Percentiles rank a stretch among this genome's conserved stretches.
phyloP scores from a whole-genome alignment of 2,797 vertebrate species.

The Sebastes oblongus region DNA sequence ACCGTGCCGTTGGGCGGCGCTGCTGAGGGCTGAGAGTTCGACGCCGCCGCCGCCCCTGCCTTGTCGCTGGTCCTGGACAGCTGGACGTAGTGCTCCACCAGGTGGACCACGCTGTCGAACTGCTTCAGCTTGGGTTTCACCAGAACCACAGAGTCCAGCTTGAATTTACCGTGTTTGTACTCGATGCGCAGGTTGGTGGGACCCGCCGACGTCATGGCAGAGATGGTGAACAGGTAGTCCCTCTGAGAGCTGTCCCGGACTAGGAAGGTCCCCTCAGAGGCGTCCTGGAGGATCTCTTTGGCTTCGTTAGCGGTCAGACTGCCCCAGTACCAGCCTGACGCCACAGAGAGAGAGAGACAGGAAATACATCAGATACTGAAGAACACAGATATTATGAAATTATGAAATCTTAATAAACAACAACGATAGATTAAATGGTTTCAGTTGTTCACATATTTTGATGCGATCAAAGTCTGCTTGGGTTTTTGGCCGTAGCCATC shows the following conservation, averaged over 20 bases:
- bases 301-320: slow-evolving; percentile 92
- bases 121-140: slow-evolving; percentile 92
- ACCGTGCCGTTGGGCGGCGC: slow-evolving; percentile 87
- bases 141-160: slow-evolving; percentile 94
- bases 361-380: background rate
- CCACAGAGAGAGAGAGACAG: background rate
- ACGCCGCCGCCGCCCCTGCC: slow-evolving; percentile 2
- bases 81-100: slow-evolving; percentile 94
- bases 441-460: no score
- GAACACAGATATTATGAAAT: no score
- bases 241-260: slow-evolving; percentile 94
- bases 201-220: slow-evolving; percentile 93
- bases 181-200: slow-evolving; percentile 96
- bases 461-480: no score
- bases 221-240: slow-evolving; percentile 96
- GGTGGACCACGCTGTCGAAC: slow-evolving; percentile 94
- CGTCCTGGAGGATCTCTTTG: slow-evolving; percentile 91
- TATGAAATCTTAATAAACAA: no score
- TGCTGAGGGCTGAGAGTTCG: slow-evolving; percentile 60
- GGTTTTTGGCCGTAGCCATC: no score
- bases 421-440: no score
- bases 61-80: slow-evolving; percentile 85
- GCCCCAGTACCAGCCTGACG: slow-evolving; percentile 97
- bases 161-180: slow-evolving; percentile 93
- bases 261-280: slow-evolving; percentile 93